phyloP scores from a whole-genome alignment of 2,797 vertebrate genomes.

The Percopsis omiscomaycus region DNA sequence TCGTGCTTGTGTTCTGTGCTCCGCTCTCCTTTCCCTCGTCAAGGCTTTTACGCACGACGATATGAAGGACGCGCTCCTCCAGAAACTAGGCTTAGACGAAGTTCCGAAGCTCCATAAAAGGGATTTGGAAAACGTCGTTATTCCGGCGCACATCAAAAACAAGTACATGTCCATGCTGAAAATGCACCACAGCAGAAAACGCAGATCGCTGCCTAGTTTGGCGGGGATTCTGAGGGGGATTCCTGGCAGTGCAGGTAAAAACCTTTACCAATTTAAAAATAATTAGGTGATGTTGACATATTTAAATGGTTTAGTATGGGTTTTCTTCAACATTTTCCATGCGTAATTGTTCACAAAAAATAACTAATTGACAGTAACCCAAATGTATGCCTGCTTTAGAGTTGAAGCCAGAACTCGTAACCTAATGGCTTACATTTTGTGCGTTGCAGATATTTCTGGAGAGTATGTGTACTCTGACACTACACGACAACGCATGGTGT shows the following conservation, averaged over 20 bases:
- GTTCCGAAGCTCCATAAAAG: slow-evolving; percentile 79
- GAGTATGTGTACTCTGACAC: slow-evolving; percentile 84
- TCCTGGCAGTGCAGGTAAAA: slow-evolving; percentile 84
- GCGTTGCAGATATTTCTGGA: slow-evolving; percentile 79
- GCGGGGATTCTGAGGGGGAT: slow-evolving; percentile 87
- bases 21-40: slow-evolving; percentile 47
- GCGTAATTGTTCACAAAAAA: slow-evolving; percentile 36
- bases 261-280: neutral
- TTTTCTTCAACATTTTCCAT: neutral
- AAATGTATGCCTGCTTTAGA: neutral
- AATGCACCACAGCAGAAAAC: slow-evolving; percentile 73
- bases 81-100: slow-evolving; percentile 81
- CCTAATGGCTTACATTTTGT: neutral
- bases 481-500: slow-evolving; percentile 81
- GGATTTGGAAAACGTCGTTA: slow-evolving; percentile 82
- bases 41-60: slow-evolving; percentile 77
- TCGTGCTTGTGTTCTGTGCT: slow-evolving; percentile 63
- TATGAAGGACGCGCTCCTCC: slow-evolving; percentile 81
- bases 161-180: slow-evolving; percentile 87
- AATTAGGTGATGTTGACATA: neutral
- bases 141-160: slow-evolving; percentile 82
- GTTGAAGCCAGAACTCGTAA: too few species aligned
- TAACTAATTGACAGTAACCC: neutral
- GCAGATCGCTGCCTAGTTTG: slow-evolving; percentile 83
- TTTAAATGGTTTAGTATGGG: neutral